Evolutionary conservation across 2,797 vertebrate genomes (phyloP), one percentile per base, ranked within the genome.

Genomic region (Enteromius trimaculatus): DNA sequence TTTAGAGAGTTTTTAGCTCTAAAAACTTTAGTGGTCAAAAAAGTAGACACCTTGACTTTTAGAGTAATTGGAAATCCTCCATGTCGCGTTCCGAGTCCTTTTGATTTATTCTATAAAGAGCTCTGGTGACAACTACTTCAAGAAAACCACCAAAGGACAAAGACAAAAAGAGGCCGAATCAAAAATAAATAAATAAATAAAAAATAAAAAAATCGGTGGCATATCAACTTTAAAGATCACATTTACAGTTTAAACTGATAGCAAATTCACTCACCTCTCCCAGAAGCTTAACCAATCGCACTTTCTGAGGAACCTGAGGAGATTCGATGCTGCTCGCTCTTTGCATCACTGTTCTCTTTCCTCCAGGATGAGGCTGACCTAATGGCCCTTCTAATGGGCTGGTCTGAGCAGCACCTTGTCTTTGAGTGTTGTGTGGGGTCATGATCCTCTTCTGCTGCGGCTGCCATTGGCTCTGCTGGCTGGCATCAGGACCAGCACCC

Each of bases 311-410:
- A 86, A 95, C 90, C 88, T 95, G 96, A n/a, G 94, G 95, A 80
- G 91, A 87, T 49, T 90, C 89, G 21, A 88, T 87, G 80, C 91
- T 96, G 93, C 92, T 96, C 80, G 94, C 89, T 68, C 98, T 94
- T 92, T 99, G 98, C 96, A 99, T 97, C 86, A 99, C 97, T 68
- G 98, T 99, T 91, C 98, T 95, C 92, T 99, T 99, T 82, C 95
- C 89, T 0, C 94, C 96, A 0, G 93, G 91, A 90, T 96, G 86
- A 86, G 74, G 44, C 86, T 90, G 95, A 17, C 86, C 39, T 0
- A 87, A 11, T 3, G 49, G 80, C 72, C 2, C 89, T 70, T 0
- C 87, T 34, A 44, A 55, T 90, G 95, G 42, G 89, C 87, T 0
- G 80, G 91, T 86, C 60, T 74, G 79, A 26, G 69, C 70, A 75